A percentile compares a stretch with the other conserved stretches of the same genome.
Evolutionary conservation across 2,113 vertebrate species (phyloP).

Genomic region (Myrmecophaga tridactyla): DNA sequence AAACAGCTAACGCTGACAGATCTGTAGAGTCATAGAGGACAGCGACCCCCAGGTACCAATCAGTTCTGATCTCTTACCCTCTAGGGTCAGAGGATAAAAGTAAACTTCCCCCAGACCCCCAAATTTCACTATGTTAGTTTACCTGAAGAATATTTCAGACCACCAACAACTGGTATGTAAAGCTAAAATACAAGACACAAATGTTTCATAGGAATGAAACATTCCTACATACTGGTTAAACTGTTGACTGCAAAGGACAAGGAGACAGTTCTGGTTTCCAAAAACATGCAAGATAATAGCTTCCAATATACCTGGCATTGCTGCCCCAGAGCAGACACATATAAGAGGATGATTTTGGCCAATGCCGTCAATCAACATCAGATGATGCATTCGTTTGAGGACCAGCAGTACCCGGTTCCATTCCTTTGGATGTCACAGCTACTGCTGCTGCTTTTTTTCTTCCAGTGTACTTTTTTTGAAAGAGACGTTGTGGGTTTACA

Average conservation of each 20-base stretch:
- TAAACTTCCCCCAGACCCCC: neutral
- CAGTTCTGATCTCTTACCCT: neutral
- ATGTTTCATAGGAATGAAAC: neutral
- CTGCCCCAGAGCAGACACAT: rapidly evolving
- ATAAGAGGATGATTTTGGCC: neutral
- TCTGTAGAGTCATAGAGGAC: neutral
- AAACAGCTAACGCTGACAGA: neutral
- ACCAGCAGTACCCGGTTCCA: rapidly evolving
- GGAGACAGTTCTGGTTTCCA: too few species aligned
- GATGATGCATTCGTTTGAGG: neutral
- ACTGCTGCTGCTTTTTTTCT: neutral
- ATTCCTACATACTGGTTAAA: too few species aligned
- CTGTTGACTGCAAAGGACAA: too few species aligned
- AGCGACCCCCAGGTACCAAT: neutral
- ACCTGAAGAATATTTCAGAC: neutral
- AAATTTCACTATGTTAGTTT: neutral
- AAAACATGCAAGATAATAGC: neutral
- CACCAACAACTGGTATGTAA: neutral
- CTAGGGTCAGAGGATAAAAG: too few species aligned
- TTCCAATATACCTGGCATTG: neutral
- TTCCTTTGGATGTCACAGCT: neutral
- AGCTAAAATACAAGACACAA: neutral
- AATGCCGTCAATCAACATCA: neutral
- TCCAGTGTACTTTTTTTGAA: too few species aligned
- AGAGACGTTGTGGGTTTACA: too few species aligned